Evolutionary conservation across 2,888 invertebrate genomes (phyloP).

Genomic region (Bellardia pandia): DNA sequence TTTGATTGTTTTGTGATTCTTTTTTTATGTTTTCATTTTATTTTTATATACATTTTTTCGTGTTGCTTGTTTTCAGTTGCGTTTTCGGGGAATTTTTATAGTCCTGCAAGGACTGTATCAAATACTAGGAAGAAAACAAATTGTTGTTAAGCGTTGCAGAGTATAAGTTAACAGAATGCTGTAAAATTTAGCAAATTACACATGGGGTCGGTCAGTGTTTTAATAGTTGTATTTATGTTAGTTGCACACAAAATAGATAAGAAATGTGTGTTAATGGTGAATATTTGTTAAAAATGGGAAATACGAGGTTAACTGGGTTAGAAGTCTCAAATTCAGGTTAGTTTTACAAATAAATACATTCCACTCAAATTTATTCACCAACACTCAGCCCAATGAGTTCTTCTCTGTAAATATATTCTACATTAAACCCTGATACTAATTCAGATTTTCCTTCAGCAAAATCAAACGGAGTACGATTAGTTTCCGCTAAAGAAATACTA

Average conservation of each 20-base stretch:
- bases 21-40: conserved; percentile 36
- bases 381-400: too few relatives aligned
- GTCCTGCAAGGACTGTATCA: conserved; percentile 54
- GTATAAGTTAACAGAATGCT: conserved; percentile 1
- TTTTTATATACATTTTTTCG: conserved; percentile 21
- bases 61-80: not conserved
- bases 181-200: conserved; percentile 53
- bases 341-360: too few relatives aligned
- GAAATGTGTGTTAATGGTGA: conserved; percentile 39
- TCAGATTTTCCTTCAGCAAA: too few relatives aligned
- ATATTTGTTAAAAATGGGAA: not conserved
- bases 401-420: too few relatives aligned
- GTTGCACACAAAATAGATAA: conserved; percentile 8
- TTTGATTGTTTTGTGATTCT: conserved; percentile 69
- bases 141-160: conserved; percentile 39
- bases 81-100: conserved; percentile 40
- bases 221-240: conserved; percentile 13
- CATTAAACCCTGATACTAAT: too few relatives aligned
- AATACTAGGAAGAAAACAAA: conserved; percentile 47
- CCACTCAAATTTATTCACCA: too few relatives aligned
- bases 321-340: too few relatives aligned
- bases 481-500: too few relatives aligned
- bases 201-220: conserved; percentile 42
- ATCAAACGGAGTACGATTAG: too few relatives aligned
- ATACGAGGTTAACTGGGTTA: not conserved